These are phyloP conservation scores for Invenusta paracnida DNA, from an alignment of 2,888 invertebrate species.

Conservation along the genomic window DNA sequence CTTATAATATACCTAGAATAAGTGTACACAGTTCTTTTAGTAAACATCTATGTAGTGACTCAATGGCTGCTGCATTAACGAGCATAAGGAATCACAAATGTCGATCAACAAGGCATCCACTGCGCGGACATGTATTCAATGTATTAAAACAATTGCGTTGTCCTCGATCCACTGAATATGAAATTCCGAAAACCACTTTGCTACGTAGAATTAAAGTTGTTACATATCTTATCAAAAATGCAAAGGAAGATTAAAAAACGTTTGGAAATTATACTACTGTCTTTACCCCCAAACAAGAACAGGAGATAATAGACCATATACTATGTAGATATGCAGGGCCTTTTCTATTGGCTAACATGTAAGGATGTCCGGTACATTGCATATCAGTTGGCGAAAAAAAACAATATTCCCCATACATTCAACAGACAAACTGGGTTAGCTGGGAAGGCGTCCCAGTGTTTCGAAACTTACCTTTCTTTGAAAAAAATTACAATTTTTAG, in stretches of 20 bases:
- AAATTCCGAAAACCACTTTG: neutral
- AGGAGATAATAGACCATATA: slow-evolving; percentile 40
- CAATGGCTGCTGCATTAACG: neutral
- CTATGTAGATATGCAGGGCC: slow-evolving; percentile 41
- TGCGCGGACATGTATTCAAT: too few relatives aligned
- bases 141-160: too few relatives aligned
- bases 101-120: neutral
- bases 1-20: too few relatives aligned
- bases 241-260: neutral
- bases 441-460: too few relatives aligned
- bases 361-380: slow-evolving; percentile 44
- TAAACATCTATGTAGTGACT: too few relatives aligned
- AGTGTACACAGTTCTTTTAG: too few relatives aligned
- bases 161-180: neutral
- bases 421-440: slow-evolving; percentile 45
- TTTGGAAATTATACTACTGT: neutral
- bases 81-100: neutral
- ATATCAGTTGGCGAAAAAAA: slow-evolving; percentile 44
- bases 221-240: neutral
- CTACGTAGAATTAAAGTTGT: neutral
- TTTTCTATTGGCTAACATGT: slow-evolving; percentile 42
- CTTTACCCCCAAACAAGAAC: neutral
- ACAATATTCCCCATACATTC: slow-evolving; percentile 43
- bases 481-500: too few relatives aligned
- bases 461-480: too few relatives aligned